Conservation (phyloP, 2,797 vertebrate genomes). For the Craterocephalus amniculus region DNA sequence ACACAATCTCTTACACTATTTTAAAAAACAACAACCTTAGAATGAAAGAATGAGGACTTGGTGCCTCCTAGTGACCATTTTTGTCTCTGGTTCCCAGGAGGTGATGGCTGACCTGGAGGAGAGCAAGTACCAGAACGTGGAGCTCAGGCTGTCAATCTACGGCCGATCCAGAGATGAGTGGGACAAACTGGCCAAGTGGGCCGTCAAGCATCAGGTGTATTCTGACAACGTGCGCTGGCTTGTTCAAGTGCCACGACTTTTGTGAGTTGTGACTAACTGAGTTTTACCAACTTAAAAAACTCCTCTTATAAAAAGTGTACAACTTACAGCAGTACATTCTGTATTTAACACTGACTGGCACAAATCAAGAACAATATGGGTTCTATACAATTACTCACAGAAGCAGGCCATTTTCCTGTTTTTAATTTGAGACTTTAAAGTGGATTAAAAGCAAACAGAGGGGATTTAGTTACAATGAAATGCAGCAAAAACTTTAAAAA, state of each 20-base stretch:
- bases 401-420: no score
- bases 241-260: constrained; percentile 93
- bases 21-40: neutral
- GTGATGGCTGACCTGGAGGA: constrained; percentile 97
- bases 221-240: constrained; percentile 97
- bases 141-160: constrained; percentile 93
- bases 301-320: no score
- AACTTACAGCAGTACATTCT: no score
- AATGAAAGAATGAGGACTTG: neutral
- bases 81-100: constrained; percentile 81
- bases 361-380: no score
- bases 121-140: constrained; percentile 97
- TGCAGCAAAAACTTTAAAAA: no score
- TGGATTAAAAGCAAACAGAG: no score
- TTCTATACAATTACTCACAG: no score
- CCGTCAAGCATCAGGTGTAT: constrained; percentile 89
- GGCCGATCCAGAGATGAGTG: constrained; percentile 92
- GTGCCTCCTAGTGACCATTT: constrained; percentile 62
- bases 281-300: no score
- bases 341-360: no score
- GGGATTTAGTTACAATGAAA: no score
- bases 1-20: neutral
- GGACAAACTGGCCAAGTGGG: constrained; percentile 94
- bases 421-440: no score
- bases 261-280: constrained; percentile 83